Conservation (phyloP, 2,113 vertebrate species). For the Lagopus muta region DNA sequence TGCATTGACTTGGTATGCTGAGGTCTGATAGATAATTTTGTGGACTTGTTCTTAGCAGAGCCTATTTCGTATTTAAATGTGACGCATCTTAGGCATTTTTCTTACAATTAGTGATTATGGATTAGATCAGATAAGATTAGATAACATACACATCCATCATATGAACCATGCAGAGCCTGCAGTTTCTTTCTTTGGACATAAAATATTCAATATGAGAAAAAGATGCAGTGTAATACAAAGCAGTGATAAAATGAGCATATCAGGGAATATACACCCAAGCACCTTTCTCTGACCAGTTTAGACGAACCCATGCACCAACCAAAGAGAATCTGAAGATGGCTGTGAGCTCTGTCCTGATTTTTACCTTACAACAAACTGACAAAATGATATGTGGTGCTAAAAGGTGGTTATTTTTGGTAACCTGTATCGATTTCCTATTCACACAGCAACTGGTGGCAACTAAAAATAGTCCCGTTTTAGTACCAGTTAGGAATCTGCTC, state of each 20-base stretch:
- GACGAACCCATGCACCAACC: conserved; percentile 11
- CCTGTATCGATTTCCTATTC: conserved; percentile 68
- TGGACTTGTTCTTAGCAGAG: not conserved
- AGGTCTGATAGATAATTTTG: not conserved
- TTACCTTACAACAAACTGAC: conserved; percentile 48
- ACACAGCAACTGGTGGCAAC: conserved; percentile 80
- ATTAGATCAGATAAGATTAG: not conserved
- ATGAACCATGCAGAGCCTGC: not conserved
- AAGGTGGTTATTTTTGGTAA: conserved; percentile 74
- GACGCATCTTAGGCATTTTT: not conserved
- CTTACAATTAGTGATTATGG: not conserved
- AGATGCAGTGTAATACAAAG: conserved; percentile 32
- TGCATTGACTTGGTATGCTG: not conserved
- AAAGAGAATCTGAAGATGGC: not conserved
- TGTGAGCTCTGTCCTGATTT: conserved; percentile 5
- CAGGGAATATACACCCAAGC: not conserved
- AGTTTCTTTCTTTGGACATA: conserved; percentile 22
- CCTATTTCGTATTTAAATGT: not conserved
- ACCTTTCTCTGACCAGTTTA: conserved; percentile 33
- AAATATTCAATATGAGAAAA: not conserved
- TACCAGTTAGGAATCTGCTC: conserved; percentile 65
- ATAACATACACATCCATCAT: not conserved
- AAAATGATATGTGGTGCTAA: conserved; percentile 32
- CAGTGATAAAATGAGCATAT: conserved; percentile 19
- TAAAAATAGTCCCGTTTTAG: conserved; percentile 76